A percentile compares a stretch with the other conserved stretches of the same genome.
Conservation (phyloP, 2,113 vertebrate genomes). For the Spilogale gracilis region DNA sequence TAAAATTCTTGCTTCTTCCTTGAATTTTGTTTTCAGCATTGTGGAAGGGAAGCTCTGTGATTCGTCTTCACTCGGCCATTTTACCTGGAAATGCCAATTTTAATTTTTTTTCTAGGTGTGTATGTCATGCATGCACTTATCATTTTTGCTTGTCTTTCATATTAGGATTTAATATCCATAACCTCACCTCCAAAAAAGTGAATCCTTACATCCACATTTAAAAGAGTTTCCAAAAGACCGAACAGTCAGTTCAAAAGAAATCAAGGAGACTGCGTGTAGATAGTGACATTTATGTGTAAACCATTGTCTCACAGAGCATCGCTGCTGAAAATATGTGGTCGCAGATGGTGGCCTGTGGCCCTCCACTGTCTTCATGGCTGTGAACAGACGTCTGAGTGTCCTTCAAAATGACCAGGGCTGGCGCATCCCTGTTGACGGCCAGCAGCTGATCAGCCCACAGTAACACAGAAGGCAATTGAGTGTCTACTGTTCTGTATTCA, state of each 20-base stretch:
- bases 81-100: neutral
- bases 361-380: neutral
- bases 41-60: neutral
- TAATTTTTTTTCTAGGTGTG: neutral
- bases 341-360: neutral
- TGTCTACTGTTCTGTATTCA: conserved; percentile 77
- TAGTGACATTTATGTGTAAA: neutral
- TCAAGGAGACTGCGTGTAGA: neutral
- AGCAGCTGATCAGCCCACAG: conserved; percentile 56
- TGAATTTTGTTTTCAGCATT: neutral
- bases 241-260: neutral
- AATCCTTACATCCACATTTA: neutral
- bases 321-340: neutral
- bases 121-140: neutral
- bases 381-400: neutral
- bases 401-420: conserved; percentile 60
- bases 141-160: neutral
- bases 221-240: neutral
- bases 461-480: conserved; percentile 77
- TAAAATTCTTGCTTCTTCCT: neutral
- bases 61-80: neutral
- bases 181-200: neutral
- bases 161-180: neutral
- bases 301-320: neutral
- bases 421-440: conserved; percentile 47